A percentile compares a stretch with the other conserved stretches of the same genome.
These are phyloP conservation scores for Pyrgus malvae DNA, from an alignment of 2,888 invertebrate species.

Conservation along the genomic window DNA sequence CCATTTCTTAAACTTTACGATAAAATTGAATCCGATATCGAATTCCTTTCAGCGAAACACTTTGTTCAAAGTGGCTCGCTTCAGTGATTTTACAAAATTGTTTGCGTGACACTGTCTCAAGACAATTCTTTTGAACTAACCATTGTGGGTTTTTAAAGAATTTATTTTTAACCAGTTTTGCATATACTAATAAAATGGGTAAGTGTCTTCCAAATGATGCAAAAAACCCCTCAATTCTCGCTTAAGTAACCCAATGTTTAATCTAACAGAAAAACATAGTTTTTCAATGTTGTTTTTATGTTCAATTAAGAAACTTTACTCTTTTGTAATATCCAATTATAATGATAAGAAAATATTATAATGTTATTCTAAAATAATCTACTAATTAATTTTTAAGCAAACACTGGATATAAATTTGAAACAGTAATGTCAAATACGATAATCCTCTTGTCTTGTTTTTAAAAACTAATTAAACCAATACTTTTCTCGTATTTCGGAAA, in stretches of 20 bases:
- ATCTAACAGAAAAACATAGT: no score
- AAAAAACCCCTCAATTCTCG: no score
- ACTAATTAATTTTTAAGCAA: no score
- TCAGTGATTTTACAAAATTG: conserved; percentile 18
- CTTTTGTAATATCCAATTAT: no score
- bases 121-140: background rate
- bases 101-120: conserved; percentile 13
- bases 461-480: background rate
- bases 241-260: no score
- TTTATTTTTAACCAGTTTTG: background rate
- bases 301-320: no score
- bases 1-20: conserved; percentile 11
- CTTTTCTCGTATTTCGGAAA: background rate
- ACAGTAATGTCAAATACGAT: background rate
- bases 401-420: no score
- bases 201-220: no score
- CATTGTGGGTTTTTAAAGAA: background rate
- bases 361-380: no score
- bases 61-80: conserved; percentile 21
- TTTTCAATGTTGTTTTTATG: no score
- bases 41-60: conserved; percentile 17
- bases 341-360: no score
- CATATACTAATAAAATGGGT: no score
- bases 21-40: conserved; percentile 18
- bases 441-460: background rate